Percentiles rank a stretch among this genome's conserved stretches.
These are phyloP conservation scores for Girardinus metallicus DNA, from an alignment of 2,797 vertebrate genomes.

Conservation along the genomic window DNA sequence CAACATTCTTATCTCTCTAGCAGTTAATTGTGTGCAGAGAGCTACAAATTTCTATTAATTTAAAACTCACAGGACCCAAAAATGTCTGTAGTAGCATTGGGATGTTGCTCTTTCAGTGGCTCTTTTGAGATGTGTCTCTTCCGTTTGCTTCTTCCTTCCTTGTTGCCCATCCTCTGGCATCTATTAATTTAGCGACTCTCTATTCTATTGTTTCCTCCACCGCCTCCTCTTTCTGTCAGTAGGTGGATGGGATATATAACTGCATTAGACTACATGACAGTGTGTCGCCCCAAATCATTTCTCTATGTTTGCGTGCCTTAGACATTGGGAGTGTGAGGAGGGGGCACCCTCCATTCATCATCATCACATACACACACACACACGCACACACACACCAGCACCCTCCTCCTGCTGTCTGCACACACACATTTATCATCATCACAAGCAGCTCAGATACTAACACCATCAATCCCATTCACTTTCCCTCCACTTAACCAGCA, in stretches of 20 bases:
- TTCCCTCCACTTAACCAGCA: constrained; percentile 79
- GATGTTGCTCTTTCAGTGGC: not conserved
- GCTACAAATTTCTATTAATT: not conserved
- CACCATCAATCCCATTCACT: constrained; percentile 95
- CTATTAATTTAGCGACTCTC: constrained; percentile 56
- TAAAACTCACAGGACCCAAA: not conserved
- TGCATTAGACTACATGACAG: constrained; percentile 94
- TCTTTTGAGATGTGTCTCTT: constrained; percentile 29
- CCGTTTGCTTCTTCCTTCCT: constrained; percentile 50
- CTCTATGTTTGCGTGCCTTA: constrained; percentile 89
- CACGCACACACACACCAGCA: constrained; percentile 48
- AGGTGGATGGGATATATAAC: constrained; percentile 90
- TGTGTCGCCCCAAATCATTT: constrained; percentile 91
- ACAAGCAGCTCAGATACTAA: constrained; percentile 82
- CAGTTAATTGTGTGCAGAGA: not conserved
- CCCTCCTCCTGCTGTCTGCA: constrained; percentile 42
- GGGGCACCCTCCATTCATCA: constrained; percentile 83
- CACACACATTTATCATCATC: constrained; percentile 81
- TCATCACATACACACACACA: constrained; percentile 72
- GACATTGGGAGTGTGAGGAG: constrained; percentile 90
- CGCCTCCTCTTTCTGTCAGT: constrained; percentile 63
- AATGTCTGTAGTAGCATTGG: not conserved
- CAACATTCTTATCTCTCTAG: not conserved
- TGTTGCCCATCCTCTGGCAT: constrained; percentile 49
- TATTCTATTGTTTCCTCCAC: constrained; percentile 29